Conservation (phyloP, 2,797 vertebrate species). For the Schizopygopsis pylzovi region DNA sequence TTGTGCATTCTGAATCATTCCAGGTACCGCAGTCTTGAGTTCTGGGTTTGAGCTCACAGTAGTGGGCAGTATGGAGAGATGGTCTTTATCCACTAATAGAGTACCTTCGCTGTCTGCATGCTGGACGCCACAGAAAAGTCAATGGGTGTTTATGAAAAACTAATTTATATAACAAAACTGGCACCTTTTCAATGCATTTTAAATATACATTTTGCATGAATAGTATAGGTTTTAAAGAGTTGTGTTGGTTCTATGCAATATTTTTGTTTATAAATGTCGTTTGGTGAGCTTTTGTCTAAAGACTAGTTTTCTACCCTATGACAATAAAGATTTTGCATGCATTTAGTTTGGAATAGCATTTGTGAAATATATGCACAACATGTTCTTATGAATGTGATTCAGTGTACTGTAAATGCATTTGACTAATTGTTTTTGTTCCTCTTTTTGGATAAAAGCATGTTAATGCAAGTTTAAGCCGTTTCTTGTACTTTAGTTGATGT, state of each 20-base stretch:
- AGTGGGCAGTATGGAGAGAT: constrained; percentile 69
- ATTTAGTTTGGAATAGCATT: neutral
- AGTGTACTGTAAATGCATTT: neutral
- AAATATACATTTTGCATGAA: too few species aligned
- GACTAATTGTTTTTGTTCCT: neutral
- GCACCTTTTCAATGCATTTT: neutral
- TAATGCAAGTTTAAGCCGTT: neutral
- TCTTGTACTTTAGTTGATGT: neutral
- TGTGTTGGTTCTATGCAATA: neutral
- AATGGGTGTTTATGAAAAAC: constrained; percentile 64
- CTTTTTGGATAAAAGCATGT: neutral
- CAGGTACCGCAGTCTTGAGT: constrained; percentile 1
- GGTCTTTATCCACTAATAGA: constrained; percentile 79
- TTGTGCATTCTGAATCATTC: neutral
- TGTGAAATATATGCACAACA: neutral
- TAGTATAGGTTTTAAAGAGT: neutral
- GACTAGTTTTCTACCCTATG: neutral
- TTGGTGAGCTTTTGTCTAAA: too few species aligned
- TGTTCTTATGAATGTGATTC: neutral
- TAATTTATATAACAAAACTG: neutral
- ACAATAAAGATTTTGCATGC: neutral
- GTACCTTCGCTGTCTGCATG: constrained; percentile 85
- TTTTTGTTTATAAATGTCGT: neutral
- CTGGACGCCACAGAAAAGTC: constrained; percentile 74
- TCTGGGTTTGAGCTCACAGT: constrained; percentile 71